These are phyloP conservation scores for Malthinus seriepunctatus DNA, from an alignment of 2,888 invertebrate species.

Conservation along the genomic window DNA sequence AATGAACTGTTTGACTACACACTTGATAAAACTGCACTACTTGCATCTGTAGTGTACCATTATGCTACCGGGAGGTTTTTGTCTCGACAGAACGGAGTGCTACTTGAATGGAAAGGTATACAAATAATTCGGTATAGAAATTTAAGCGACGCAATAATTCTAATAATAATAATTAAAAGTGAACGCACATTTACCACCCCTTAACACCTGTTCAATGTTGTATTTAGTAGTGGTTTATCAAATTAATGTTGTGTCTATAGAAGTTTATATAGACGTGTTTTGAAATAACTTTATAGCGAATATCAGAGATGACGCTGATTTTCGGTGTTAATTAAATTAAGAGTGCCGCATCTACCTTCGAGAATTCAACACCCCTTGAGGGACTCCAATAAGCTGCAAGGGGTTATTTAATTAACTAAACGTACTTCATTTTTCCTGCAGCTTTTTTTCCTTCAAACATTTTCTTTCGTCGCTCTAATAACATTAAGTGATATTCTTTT, in stretches of 20 bases:
- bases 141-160: no score
- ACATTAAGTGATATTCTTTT: slow-evolving; percentile 18
- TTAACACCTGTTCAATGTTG: slow-evolving; percentile 12
- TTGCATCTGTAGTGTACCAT: no score
- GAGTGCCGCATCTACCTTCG: slow-evolving; percentile 26
- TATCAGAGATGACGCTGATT: slow-evolving; percentile 28
- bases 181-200: no score
- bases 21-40: no score
- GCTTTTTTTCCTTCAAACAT: slow-evolving; percentile 8
- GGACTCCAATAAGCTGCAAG: slow-evolving; percentile 19
- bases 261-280: slow-evolving; percentile 22
- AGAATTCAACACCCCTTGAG: slow-evolving; percentile 23
- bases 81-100: no score
- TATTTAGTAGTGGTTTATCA: slow-evolving; percentile 19
- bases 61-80: no score
- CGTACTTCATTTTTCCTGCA: slow-evolving; percentile 9
- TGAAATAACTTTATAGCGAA: slow-evolving; percentile 25
- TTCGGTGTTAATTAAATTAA: slow-evolving; percentile 33
- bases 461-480: slow-evolving; percentile 9
- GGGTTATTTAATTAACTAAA: slow-evolving; percentile 30
- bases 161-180: no score
- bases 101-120: no score
- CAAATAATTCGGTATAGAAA: no score
- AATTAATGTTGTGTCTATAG: slow-evolving; percentile 27
- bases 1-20: no score